phyloP scores from a whole-genome alignment of 2,888 invertebrate species.

The Trichacis sp. region DNA sequence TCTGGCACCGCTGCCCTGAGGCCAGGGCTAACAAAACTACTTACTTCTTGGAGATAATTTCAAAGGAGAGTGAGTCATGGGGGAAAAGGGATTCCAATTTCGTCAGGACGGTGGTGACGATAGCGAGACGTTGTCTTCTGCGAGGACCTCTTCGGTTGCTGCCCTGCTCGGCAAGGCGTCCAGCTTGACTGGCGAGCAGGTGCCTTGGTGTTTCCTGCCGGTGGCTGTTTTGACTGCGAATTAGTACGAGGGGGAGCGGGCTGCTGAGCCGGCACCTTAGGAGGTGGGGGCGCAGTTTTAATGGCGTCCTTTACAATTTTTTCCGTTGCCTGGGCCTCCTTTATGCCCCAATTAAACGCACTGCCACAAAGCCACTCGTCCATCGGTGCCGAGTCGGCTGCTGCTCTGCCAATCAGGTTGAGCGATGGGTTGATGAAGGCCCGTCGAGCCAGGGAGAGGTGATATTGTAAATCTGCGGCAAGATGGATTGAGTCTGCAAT shows the following conservation, averaged over 20 bases:
- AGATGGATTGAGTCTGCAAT: slow-evolving; percentile 11
- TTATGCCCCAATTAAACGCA: slow-evolving; percentile 8
- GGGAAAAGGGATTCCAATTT: no score
- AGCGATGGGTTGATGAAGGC: slow-evolving; percentile 12
- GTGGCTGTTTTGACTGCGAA: neutral
- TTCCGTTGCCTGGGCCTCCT: slow-evolving; percentile 8
- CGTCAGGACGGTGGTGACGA: no score
- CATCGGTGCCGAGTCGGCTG: slow-evolving; percentile 7
- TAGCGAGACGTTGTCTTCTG: slow-evolving; percentile 3
- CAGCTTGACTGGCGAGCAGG: slow-evolving; percentile 6
- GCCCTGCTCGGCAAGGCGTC: slow-evolving; percentile 11
- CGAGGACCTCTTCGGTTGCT: neutral
- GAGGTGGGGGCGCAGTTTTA: neutral
- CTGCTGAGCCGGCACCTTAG: neutral
- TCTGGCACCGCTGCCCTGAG: no score
- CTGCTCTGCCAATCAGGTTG: slow-evolving; percentile 5
- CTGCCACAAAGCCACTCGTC: slow-evolving; percentile 17
- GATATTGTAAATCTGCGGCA: slow-evolving; percentile 9
- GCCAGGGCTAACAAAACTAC: no score
- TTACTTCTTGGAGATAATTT: no score
- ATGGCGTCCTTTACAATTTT: neutral
- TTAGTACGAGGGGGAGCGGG: neutral
- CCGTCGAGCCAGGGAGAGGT: slow-evolving; percentile 2
- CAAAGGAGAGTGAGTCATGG: no score
- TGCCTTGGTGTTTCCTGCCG: slow-evolving; percentile 14